Evolutionary conservation across 2,113 vertebrate species (phyloP).

Genomic region (Choloepus hoffmanni): DNA sequence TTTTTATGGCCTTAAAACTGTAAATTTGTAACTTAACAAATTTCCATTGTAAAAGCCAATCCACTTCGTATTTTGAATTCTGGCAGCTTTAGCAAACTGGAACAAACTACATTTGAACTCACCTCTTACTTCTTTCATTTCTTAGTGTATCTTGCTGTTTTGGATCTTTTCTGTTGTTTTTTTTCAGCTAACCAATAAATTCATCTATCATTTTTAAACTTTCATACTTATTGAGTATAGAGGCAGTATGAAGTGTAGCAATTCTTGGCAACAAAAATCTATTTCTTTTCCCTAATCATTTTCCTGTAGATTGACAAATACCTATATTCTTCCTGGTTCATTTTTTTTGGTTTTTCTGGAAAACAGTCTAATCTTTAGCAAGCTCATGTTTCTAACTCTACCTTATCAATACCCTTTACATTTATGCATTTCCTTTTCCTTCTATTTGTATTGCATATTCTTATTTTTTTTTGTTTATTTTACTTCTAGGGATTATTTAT

Average conservation of each 20-base stretch:
- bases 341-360: not conserved
- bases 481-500: not conserved
- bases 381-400: slow-evolving; percentile 34
- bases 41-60: too few relatives aligned
- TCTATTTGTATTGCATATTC: not conserved
- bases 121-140: not conserved
- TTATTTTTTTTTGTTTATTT: not conserved
- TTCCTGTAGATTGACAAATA: not conserved
- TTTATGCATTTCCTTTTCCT: not conserved
- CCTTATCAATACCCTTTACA: not conserved
- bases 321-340: not conserved
- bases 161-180: not conserved
- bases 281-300: not conserved
- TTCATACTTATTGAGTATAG: not conserved
- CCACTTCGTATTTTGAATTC: too few relatives aligned
- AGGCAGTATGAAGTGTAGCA: not conserved
- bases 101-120: not conserved
- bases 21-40: too few relatives aligned
- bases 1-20: too few relatives aligned
- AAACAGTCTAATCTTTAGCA: not conserved
- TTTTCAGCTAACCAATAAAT: not conserved
- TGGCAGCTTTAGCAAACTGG: too few relatives aligned
- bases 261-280: not conserved
- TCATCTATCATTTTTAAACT: not conserved
- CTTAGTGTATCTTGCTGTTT: not conserved